Evolutionary conservation across 2,113 vertebrate species (phyloP).

Genomic region (Paramisgurnus dabryanus): DNA sequence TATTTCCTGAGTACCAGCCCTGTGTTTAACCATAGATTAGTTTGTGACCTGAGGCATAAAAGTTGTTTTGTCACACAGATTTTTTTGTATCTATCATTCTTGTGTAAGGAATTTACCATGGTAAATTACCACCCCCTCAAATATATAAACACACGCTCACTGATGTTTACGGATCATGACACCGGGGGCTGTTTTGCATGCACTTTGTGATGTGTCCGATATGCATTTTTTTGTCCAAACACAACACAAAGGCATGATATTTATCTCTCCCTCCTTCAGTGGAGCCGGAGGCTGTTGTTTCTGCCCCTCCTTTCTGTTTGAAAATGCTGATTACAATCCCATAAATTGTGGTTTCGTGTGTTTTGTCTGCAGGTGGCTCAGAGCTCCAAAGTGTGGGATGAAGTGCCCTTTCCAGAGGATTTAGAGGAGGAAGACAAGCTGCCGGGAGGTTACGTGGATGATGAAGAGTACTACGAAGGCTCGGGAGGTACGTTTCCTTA

Average conservation of each 20-base stretch:
- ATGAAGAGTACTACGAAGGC: conserved; percentile 77
- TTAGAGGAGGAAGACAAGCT: conserved; percentile 64
- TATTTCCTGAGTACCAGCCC: conserved; percentile 40
- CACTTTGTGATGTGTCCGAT: background rate
- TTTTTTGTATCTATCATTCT: background rate
- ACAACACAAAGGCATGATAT: background rate
- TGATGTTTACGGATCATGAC: background rate
- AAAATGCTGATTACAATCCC: conserved; percentile 55
- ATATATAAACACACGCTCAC: background rate
- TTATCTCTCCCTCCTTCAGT: conserved; percentile 6
- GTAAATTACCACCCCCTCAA: background rate
- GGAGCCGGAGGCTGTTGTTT: conserved; percentile 13
- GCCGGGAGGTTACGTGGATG: conserved; percentile 66
- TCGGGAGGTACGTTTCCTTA: conserved; percentile 70
- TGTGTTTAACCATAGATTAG: background rate
- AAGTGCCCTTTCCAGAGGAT: conserved; percentile 75
- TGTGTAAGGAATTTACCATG: too few relatives aligned
- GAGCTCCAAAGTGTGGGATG: conserved; percentile 79
- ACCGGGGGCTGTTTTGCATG: background rate
- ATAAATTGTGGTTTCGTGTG: conserved; percentile 59
- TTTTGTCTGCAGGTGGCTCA: conserved; percentile 68
- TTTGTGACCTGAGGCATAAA: background rate
- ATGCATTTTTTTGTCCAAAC: conserved; percentile 8
- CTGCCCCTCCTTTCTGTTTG: background rate
- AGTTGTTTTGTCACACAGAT: background rate